Conservation (phyloP, 37 sponge, comb jelly and placozoan genomes). For the Cladorhizidae sp. region DNA sequence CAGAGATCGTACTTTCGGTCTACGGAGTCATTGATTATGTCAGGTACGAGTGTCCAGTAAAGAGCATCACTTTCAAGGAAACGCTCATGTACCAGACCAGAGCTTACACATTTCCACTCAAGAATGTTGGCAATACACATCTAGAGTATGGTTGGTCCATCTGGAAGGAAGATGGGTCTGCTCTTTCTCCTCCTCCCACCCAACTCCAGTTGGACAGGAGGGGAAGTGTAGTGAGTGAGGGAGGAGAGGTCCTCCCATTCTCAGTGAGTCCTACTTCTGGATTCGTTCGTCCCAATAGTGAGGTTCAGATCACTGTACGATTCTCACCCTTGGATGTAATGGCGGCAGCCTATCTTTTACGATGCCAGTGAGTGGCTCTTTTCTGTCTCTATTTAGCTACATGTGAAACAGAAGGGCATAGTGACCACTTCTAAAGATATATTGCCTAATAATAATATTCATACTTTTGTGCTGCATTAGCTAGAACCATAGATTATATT, state of each 20-base stretch:
- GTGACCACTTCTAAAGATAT: too few species aligned
- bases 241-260: slow-evolving; percentile 69
- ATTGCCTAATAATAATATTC: too few species aligned
- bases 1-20: slow-evolving; percentile 70
- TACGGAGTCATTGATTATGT: slow-evolving; percentile 72
- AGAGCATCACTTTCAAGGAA: slow-evolving; percentile 81
- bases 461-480: too few species aligned
- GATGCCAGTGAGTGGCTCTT: slow-evolving; percentile 69
- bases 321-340: slow-evolving; percentile 87
- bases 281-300: slow-evolving; percentile 64
- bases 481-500: too few species aligned
- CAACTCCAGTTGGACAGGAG: slow-evolving; percentile 40
- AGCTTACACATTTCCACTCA: slow-evolving; percentile 72
- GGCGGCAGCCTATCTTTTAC: slow-evolving; percentile 36
- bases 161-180: slow-evolving; percentile 32
- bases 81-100: slow-evolving; percentile 94
- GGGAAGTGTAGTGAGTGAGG: slow-evolving; percentile 47
- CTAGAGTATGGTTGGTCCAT: slow-evolving; percentile 58
- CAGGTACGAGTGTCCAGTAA: slow-evolving; percentile 70
- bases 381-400: not conserved
- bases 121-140: slow-evolving; percentile 52
- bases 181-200: slow-evolving; percentile 11
- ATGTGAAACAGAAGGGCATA: too few species aligned
- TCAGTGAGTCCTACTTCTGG: slow-evolving; percentile 76
- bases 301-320: slow-evolving; percentile 60